Conservation (phyloP, 2,113 vertebrate species). For the Mus spicilegus region DNA sequence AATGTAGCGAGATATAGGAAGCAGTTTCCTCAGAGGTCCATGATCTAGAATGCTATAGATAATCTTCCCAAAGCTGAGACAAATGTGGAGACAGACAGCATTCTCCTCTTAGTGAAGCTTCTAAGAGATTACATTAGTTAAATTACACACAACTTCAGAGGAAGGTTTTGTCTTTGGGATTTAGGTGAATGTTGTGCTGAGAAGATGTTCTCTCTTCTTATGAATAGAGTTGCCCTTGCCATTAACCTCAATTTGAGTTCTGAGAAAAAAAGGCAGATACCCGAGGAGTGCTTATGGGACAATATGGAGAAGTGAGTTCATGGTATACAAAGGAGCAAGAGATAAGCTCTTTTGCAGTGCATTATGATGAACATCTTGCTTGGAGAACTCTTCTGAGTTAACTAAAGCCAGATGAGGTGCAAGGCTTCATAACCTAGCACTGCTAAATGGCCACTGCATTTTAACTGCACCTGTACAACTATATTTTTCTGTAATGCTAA, state of each 20-base stretch:
- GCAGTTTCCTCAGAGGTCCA: not conserved
- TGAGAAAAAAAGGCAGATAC: not conserved
- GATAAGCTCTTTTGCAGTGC: fast-evolving
- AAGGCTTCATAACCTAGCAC: fast-evolving
- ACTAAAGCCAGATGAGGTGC: not conserved
- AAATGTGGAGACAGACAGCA: not conserved
- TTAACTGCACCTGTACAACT: fast-evolving
- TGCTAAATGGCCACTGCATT: not conserved
- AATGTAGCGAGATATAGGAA: not conserved
- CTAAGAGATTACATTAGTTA: not conserved
- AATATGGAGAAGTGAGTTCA: not conserved
- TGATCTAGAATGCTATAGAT: not conserved
- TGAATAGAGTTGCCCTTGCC: not conserved
- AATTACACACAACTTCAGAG: not conserved
- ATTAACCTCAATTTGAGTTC: not conserved
- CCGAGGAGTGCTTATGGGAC: not conserved
- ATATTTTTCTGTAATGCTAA: not conserved
- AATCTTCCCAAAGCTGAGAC: not conserved
- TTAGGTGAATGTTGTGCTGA: not conserved
- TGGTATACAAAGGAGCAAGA: not conserved
- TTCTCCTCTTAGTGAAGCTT: not conserved
- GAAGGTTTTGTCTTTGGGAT: not conserved
- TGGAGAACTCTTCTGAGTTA: not conserved
- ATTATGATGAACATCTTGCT: not conserved
- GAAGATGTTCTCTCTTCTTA: not conserved